Conservation (phyloP, 2,113 vertebrate species). For the Cranoglanis bouderius region DNA sequence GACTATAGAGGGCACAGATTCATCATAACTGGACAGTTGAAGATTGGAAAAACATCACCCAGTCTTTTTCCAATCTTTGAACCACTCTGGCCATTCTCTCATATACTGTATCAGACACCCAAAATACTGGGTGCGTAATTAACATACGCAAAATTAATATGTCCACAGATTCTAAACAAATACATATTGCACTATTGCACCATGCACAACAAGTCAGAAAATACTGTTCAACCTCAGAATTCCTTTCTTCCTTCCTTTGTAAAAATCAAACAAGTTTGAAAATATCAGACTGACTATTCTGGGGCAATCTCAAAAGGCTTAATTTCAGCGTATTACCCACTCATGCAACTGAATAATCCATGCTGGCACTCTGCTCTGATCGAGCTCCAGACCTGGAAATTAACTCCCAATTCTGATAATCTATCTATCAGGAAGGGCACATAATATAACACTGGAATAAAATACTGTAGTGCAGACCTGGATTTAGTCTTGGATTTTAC, state of each 20-base stretch:
- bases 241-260: background rate
- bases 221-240: background rate
- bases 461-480: background rate
- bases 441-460: background rate
- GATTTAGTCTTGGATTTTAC: background rate
- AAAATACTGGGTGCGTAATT: background rate
- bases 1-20: background rate
- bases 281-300: background rate
- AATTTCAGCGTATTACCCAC: conserved; percentile 6
- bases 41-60: background rate
- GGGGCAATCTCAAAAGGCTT: background rate
- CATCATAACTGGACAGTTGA: background rate
- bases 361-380: background rate
- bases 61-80: background rate
- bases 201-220: background rate
- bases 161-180: background rate
- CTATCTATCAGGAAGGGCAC: background rate
- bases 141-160: background rate
- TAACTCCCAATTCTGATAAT: background rate
- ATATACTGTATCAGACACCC: background rate
- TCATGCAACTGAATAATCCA: background rate
- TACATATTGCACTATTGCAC: background rate
- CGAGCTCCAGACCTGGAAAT: conserved; percentile 3
- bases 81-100: background rate
- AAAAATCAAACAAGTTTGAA: background rate